Conservation (phyloP, 2,888 invertebrate species). For the Ophion ellenae region DNA sequence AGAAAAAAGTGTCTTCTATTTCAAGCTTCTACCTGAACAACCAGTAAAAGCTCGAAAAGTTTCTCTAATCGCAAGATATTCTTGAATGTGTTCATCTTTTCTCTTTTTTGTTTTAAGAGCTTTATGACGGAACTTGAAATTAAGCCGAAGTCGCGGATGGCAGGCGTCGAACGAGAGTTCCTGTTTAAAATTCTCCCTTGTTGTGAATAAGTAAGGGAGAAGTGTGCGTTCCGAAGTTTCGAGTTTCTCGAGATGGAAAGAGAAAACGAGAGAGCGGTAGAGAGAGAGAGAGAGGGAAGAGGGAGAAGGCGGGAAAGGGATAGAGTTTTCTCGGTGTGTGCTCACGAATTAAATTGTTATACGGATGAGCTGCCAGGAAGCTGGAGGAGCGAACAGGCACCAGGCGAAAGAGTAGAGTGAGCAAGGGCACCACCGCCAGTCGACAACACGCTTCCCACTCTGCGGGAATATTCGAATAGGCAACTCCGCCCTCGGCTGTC, state of each 20-base stretch:
- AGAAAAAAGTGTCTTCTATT: not conserved
- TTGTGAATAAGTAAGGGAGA: constrained; percentile 83
- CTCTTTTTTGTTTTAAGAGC: constrained; percentile 38
- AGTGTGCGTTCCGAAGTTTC: constrained; percentile 81
- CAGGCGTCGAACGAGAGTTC: constrained; percentile 78
- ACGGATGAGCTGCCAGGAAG: constrained; percentile 75
- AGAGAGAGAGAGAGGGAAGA: constrained; percentile 5
- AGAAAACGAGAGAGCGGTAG: constrained; percentile 10
- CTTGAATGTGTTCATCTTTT: not conserved
- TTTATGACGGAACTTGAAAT: constrained; percentile 68
- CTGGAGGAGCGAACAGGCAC: constrained; percentile 59
- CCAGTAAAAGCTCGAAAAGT: not conserved
- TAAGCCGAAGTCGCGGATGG: constrained; percentile 71
- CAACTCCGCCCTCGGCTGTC: constrained; percentile 76
- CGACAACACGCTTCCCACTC: constrained; percentile 65
- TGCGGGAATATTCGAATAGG: constrained; percentile 75
- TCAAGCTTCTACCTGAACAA: not conserved
- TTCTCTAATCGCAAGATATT: not conserved
- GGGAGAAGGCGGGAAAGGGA: constrained; percentile 40
- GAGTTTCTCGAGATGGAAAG: constrained; percentile 43
- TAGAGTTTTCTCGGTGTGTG: constrained; percentile 69
- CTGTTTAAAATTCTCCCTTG: constrained; percentile 80
- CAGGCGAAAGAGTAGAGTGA: constrained; percentile 23
- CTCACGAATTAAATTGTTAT: constrained; percentile 82
- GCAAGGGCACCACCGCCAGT: constrained; percentile 14